These are phyloP conservation scores for Brachynemurus nebulosus DNA, from an alignment of 2,888 invertebrate genomes.

Conservation along the genomic window DNA sequence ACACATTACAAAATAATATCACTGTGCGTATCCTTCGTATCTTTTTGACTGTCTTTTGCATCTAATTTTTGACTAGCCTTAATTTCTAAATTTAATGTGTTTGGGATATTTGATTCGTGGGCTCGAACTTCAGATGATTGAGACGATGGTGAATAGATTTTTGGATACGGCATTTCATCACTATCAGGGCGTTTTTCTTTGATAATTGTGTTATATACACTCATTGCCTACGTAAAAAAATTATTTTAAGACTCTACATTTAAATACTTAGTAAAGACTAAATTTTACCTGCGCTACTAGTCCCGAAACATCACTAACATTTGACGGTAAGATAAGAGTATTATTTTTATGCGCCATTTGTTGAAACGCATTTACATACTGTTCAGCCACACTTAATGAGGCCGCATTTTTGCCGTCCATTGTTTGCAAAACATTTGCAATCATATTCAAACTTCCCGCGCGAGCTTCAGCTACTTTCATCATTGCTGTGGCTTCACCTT, in stretches of 20 bases:
- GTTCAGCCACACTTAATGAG: slow-evolving; percentile 82
- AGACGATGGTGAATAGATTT: too few relatives aligned
- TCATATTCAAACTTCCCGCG: slow-evolving; percentile 63
- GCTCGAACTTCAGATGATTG: too few relatives aligned
- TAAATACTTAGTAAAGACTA: neutral
- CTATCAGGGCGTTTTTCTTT: too few relatives aligned
- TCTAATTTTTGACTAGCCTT: too few relatives aligned
- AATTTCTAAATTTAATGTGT: too few relatives aligned
- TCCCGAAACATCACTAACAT: slow-evolving; percentile 66
- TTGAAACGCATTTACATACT: slow-evolving; percentile 89
- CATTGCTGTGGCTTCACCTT: slow-evolving; percentile 84
- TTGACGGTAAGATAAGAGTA: slow-evolving; percentile 86
- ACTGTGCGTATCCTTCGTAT: too few relatives aligned
- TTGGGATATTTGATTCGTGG: too few relatives aligned
- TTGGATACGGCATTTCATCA: too few relatives aligned
- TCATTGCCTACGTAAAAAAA: neutral
- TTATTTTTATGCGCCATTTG: slow-evolving; percentile 87
- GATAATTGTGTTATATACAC: neutral
- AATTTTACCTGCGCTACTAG: slow-evolving; percentile 62
- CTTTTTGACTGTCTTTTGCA: too few relatives aligned
- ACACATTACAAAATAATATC: too few relatives aligned
- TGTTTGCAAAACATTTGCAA: slow-evolving; percentile 50
- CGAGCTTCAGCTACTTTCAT: slow-evolving; percentile 84
- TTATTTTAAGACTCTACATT: neutral
- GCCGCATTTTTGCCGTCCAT: slow-evolving; percentile 76